Evolutionary conservation across 2,888 invertebrate genomes (phyloP), one percentile per base, ranked within the genome.

Genomic region (Vanessa cardui): DNA sequence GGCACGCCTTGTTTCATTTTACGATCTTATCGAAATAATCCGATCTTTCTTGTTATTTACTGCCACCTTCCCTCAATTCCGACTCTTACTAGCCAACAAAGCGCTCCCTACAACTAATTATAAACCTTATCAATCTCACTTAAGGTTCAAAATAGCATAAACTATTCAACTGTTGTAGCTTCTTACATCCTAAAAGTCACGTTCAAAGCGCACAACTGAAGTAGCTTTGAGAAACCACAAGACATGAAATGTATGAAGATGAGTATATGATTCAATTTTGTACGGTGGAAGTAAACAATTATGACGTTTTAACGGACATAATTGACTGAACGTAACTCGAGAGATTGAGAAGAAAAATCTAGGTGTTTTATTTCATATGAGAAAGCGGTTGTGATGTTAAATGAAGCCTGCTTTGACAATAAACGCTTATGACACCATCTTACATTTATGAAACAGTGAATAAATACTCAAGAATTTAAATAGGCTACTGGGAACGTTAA

Each of bases 11-110:
- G 90, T 91, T 92, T 91, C 90, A 90, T 91, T 91, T 91, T 92
- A 92, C 88, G 91, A 91, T 90, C 89, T 92, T 92, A 92, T 92
- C 92, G 91, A 91, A 90, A 92, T 92, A 92, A 92, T 92, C 90
- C 89, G 89, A 92, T 90, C 92, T 87, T 82, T 80, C 86, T 86
- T 87, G 88, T 92, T 92, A 91, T 92, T 92, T 92, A 92, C 90
- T 88, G 83, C 90, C 84, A 81, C 82, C 86, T 88, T 86, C 87
- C 87, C 86, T 85, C 87, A 83, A 87, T 85, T 85, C 80, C 76
- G 76, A 79, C 83, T 82, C 85, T 83, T 83, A 77, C 82, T 80
- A 76, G 78, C 76, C 80, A 84, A 80, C 78, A 77, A 76, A 73
- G 72, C 63, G 56, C 52, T 45, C 46, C 67, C 70, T 73, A 68